Evolutionary conservation across 2,797 vertebrate genomes (phyloP).

Genomic region (Tangara arthus): DNA sequence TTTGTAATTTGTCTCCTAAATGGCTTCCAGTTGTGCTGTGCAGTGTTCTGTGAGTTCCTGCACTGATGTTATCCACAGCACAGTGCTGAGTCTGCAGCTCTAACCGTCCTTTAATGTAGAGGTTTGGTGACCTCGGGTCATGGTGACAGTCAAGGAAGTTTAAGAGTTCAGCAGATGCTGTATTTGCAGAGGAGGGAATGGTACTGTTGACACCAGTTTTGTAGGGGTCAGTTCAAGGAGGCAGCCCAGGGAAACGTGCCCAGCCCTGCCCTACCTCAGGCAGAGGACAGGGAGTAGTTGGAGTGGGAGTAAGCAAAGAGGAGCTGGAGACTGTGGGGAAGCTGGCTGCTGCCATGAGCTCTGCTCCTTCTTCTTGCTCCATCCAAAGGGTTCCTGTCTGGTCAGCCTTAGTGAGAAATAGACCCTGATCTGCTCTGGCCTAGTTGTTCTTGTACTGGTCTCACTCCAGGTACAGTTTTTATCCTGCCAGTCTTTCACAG

Average conservation of each 20-base stretch:
- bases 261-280: not conserved
- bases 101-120: not conserved
- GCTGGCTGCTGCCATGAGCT: not conserved
- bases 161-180: not conserved
- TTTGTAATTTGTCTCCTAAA: conserved; percentile 16
- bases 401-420: not conserved
- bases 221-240: not conserved
- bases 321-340: not conserved
- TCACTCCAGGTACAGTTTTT: not conserved
- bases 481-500: not conserved
- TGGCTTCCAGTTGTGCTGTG: conserved; percentile 19
- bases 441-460: not conserved
- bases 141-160: not conserved
- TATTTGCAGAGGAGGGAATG: not conserved
- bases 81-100: conserved; percentile 47
- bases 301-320: not conserved
- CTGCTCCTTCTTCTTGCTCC: not conserved
- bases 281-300: not conserved
- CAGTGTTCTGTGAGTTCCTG: not conserved
- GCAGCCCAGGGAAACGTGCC: not conserved
- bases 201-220: not conserved
- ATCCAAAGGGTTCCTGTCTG: not conserved
- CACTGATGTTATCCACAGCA: conserved; percentile 13
- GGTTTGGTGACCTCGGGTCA: not conserved
- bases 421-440: not conserved